Conservation (phyloP, 2,113 vertebrate genomes). For the Scopus umbretta region DNA sequence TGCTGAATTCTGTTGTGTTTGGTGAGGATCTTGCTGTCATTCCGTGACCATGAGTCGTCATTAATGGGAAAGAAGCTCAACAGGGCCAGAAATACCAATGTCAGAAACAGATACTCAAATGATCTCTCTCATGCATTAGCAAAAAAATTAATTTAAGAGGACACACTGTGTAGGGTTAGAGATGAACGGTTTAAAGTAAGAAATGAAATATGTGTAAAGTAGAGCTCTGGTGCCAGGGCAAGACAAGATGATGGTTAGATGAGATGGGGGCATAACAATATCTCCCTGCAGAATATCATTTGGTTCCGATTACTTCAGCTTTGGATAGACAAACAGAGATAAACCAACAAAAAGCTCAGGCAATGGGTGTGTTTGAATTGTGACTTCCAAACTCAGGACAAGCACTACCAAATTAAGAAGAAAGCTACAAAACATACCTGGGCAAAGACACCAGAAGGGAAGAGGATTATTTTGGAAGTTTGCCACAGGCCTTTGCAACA, state of each 20-base stretch:
- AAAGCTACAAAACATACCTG: background rate
- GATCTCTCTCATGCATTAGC: background rate
- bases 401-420: background rate
- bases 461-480: background rate
- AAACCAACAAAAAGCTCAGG: background rate
- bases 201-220: background rate
- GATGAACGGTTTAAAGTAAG: background rate
- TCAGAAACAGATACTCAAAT: background rate
- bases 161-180: background rate
- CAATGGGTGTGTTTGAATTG: background rate
- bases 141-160: background rate
- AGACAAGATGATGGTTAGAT: background rate
- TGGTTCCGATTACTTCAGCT: background rate
- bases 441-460: background rate
- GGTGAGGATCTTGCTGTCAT: background rate
- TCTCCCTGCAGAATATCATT: background rate
- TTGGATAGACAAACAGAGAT: background rate
- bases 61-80: background rate
- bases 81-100: background rate
- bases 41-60: background rate
- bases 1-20: background rate
- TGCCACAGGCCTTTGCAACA: background rate
- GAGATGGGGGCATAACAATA: background rate
- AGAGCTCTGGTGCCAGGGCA: background rate
- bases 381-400: background rate